phyloP scores from a whole-genome alignment of 30 jellyfish, hydroid and myxozoan genomes.

The Nemopilema nomurai region DNA sequence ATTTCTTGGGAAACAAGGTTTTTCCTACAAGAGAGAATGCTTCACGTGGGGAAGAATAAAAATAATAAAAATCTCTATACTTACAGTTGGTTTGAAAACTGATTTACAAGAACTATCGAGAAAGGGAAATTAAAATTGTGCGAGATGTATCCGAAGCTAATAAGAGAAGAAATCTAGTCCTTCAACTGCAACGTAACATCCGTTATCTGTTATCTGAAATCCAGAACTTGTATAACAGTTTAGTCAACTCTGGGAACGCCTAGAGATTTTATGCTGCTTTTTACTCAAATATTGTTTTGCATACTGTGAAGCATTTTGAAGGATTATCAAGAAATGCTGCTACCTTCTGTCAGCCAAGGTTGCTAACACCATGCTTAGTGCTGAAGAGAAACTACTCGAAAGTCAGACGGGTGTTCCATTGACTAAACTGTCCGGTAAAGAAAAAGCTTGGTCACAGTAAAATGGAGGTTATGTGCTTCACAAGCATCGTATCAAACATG shows the following conservation, averaged over 20 bases:
- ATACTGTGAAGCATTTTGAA: conserved; percentile 1
- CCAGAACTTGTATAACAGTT: neutral
- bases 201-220: neutral
- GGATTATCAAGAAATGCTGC: conserved; percentile 6
- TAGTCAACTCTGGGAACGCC: conserved; percentile 1
- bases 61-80: too few relatives aligned
- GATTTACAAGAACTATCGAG: neutral
- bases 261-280: neutral
- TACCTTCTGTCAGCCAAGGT: conserved; percentile 5
- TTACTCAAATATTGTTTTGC: neutral
- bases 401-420: neutral
- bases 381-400: neutral
- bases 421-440: conserved; percentile 16
- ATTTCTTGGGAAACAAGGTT: too few relatives aligned
- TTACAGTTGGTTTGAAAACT: too few relatives aligned
- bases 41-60: too few relatives aligned
- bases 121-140: neutral
- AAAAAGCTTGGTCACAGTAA: conserved; percentile 21
- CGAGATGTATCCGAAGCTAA: neutral
- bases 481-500: neutral
- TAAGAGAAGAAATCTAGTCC: neutral
- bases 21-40: too few relatives aligned
- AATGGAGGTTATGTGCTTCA: conserved; percentile 24
- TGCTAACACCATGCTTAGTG: neutral
- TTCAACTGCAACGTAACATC: neutral